Evolutionary conservation across 2,888 invertebrate genomes (phyloP), one percentile per base, ranked within the genome.

Genomic region (Cephonodes hylas): DNA sequence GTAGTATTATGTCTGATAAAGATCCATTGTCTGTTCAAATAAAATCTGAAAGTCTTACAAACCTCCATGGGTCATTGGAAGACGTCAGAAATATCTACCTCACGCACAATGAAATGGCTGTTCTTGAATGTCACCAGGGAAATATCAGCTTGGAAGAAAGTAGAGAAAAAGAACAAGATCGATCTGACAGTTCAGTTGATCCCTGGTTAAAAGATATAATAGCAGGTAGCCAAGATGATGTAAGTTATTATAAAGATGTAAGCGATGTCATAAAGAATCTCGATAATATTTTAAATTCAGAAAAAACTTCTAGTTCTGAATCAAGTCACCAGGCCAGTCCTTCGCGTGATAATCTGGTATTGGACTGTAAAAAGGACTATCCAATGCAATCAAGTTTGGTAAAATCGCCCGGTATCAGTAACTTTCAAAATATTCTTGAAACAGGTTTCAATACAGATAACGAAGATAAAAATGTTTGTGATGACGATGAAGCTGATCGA

Each of bases 41-140:
- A 58, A 93, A 90, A 69, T 93, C 94, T 0, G 93, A 93, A 42
- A 94, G 94, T 70, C 82, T 94, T 42, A 94, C 93, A 42, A 96
- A 96, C 76, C 87, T 96, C 0, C 95, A 95, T 70, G 96, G 96
- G 0, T 96, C 95, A 0, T 83, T 96, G 3, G 95, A 95, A 64
- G 94, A 94, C 73, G 89, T 94, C 0, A 79, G 89, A 25, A 91
- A 91, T 63, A 91, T 91, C 63, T 91, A 91, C 72, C 87, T 91
- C 64, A 89, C 88, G 7, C 91, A 91, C 70, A 87, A 89, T 63
- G 92, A 92, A 70, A 85, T 81, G 7, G 81, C 91, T 0, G 75
- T 81, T 0, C 77, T 86, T 5, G 91, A 91, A 62, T 90, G 91
- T 63, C 88, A 89, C 61, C 89, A 91, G 64, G 91, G 89, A 0